Percentiles rank a stretch among this genome's conserved stretches.
These are phyloP conservation scores for Nematopogon swammerdamellus DNA, from an alignment of 2,888 invertebrate genomes.

Conservation along the genomic window DNA sequence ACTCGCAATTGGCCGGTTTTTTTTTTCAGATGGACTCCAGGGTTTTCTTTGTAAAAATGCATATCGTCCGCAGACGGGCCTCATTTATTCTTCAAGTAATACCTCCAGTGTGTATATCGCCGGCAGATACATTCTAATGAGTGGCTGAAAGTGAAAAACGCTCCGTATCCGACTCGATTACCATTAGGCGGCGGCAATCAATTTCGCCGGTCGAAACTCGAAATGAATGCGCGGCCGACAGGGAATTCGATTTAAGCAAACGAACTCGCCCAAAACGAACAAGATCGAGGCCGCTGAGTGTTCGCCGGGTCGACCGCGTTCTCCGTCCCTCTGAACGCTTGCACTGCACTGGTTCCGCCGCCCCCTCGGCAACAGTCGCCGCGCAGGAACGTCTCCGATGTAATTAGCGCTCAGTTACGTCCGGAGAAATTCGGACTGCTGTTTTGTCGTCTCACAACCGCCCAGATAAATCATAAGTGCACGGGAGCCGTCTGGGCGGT, in stretches of 20 bases:
- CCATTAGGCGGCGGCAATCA: neutral
- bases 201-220: neutral
- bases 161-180: neutral
- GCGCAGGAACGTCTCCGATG: neutral
- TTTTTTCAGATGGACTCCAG: too few relatives aligned
- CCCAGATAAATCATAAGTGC: slow-evolving; percentile 53
- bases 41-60: too few relatives aligned
- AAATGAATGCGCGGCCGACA: neutral
- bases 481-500: slow-evolving; percentile 43
- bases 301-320: neutral
- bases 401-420: neutral
- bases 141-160: neutral
- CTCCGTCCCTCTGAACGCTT: neutral
- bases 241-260: neutral
- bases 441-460: slow-evolving; percentile 13
- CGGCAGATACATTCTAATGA: neutral
- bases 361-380: neutral
- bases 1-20: too few relatives aligned
- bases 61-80: neutral
- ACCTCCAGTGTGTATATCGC: neutral
- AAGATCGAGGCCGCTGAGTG: neutral
- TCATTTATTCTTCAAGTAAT: too few relatives aligned
- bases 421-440: neutral
- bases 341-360: neutral
- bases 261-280: neutral